Base-by-base conservation (phyloP, 2,888 invertebrate species). In the Bhutanitis thaidina region DNA sequence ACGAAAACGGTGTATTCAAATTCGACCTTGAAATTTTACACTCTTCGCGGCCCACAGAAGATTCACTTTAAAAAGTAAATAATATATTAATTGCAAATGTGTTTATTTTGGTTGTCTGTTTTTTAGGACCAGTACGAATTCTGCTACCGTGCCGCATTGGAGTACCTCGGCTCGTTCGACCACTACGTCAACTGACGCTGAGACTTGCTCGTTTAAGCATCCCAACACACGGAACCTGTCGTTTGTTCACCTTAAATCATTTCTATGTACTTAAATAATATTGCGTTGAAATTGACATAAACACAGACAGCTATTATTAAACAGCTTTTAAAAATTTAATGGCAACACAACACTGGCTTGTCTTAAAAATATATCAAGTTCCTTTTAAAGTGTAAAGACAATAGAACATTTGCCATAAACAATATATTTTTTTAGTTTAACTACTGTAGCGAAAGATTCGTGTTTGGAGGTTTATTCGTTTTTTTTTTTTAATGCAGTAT, bases 41-140 rank as follows among this genome's bases (percentile, higher is more conserved):
- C n/a, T n/a, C n/a, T n/a, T n/a, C n/a, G n/a, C n/a, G n/a, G n/a
- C n/a, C n/a, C n/a, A n/a, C n/a, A n/a, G n/a, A n/a, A n/a, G n/a
- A n/a, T n/a, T n/a, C n/a, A n/a, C n/a, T n/a, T n/a, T n/a, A n/a
- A n/a, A n/a, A n/a, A n/a, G n/a, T n/a, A n/a, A n/a, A n/a, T n/a
- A n/a, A n/a, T n/a, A n/a, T n/a, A n/a, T n/a, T n/a, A n/a, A n/a
- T n/a, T n/a, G n/a, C n/a, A n/a, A 5, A 20, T 2, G 5, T 20
- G 5, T 20, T 20, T 20, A 20, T 20, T 20, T 20, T 20, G 5
- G 2, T 34, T n/a, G 12, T 55, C 12, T 5, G 25, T 49, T 57
- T 63, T 64, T 79, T 83, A 97, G 97, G 98, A 99, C 91, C 99
- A 99, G 90, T 99, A 99, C 90, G 98, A 99, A 87, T 99, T 99